Base-by-base conservation (phyloP, 1,140 invertebrate genomes). In the Dinothrombium tinctorium region DNA sequence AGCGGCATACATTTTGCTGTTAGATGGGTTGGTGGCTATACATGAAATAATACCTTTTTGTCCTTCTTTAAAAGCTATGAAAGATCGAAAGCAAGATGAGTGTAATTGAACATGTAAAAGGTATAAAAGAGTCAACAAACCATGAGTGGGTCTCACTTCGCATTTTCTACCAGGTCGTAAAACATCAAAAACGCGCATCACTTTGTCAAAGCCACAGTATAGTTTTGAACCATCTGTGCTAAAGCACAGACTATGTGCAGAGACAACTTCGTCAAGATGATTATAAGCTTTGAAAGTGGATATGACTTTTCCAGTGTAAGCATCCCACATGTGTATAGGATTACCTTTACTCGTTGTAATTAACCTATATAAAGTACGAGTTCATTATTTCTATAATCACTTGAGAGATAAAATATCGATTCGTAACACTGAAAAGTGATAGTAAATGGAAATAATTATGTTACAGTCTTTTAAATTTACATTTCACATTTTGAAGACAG, bases 271-370 rank as follows among this genome's bases (percentile, higher is more conserved):
- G 62, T 92, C 84, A 20, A 47, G 15, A 47, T 72, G 62, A 63
- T 92, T 77, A 51, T 75, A 86, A 12, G 79, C 71, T 51, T 73
- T 60, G 54, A 89, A 94, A 14, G 74, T 73, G 50, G 76, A 74
- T 47, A 76, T 60, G 19, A 92, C 55, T 37, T 71, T 56, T 17
- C 84, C 83, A 50, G 72, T 73, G 57, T 78, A 80, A 6, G 82
- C 81, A 66, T 94, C 83, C 77, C 79, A 90, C 53, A 92, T 61
- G 56, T 94, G 84, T 37, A 90, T 62, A 14, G 87, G 86, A 41
- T 69, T 73, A 56, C 78, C 73, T 53, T 73, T 71, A 46, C 72
- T 71, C 11, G 79, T 75, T 52, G 73, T 56, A 4, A 59, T 52
- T 46, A 69, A 55, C 47, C 66, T 66, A 44, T 3, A 17, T 19